Conservation (phyloP, 92 coral and sea anemone genomes). For the Porites divaricata region DNA sequence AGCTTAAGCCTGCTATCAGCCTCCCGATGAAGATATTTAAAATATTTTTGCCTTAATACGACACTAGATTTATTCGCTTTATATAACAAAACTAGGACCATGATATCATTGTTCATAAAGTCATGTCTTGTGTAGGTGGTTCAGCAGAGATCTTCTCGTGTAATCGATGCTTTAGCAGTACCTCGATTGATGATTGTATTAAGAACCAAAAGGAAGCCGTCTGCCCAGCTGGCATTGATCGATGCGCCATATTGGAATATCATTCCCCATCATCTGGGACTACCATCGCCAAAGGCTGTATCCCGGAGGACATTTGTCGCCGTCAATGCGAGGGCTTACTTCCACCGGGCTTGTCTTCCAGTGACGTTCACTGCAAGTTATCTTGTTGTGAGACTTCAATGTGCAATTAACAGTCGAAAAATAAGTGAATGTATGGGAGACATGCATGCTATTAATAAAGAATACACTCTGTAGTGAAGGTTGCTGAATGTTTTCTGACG, state of each 20-base stretch:
- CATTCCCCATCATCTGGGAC: not conserved
- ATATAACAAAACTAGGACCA: no score
- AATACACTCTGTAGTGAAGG: no score
- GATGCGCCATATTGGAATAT: constrained; percentile 3
- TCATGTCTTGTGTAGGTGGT: not conserved
- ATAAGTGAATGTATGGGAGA: not conserved
- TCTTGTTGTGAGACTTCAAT: constrained; percentile 14
- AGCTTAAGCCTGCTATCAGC: no score
- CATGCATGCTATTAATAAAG: no score
- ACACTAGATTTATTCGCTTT: no score
- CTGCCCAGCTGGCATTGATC: not conserved
- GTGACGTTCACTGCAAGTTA: constrained; percentile 6
- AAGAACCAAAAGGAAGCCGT: not conserved
- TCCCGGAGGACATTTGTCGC: constrained; percentile 14
- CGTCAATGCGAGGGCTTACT: not conserved
- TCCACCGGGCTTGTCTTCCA: not conserved
- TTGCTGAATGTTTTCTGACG: no score
- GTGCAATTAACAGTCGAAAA: not conserved
- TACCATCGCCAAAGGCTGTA: not conserved
- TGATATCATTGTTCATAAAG: no score
- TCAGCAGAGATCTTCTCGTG: constrained; percentile 13
- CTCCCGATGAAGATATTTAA: no score
- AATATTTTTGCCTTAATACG: no score
- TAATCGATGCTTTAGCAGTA: not conserved
- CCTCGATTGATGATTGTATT: constrained; percentile 29